These are phyloP conservation scores for Cheilosia vernalis DNA, from an alignment of 2,888 invertebrate species.

Conservation along the genomic window DNA sequence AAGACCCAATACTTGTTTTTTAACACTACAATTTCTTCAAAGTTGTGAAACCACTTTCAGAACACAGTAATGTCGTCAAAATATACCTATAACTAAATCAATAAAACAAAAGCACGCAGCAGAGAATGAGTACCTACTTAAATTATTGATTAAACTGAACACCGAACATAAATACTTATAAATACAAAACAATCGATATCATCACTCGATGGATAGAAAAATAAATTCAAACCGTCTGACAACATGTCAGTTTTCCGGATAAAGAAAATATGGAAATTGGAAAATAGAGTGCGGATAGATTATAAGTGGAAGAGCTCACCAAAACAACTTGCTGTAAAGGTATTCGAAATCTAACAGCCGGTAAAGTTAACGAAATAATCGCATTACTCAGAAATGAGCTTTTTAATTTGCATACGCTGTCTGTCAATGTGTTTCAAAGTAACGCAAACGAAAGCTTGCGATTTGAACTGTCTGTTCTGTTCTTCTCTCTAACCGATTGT, in stretches of 20 bases:
- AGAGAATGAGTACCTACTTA: conserved; percentile 19
- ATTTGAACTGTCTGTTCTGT: too few species aligned
- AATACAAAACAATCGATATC: conserved; percentile 4
- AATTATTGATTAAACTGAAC: conserved; percentile 17
- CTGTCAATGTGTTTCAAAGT: too few species aligned
- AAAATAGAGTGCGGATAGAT: not conserved
- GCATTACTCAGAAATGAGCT: too few species aligned
- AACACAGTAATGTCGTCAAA: not conserved
- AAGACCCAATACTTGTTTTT: not conserved
- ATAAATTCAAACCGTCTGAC: not conserved
- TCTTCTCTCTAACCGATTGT: too few species aligned
- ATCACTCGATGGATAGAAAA: not conserved
- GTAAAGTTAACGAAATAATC: too few species aligned
- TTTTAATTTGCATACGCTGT: too few species aligned
- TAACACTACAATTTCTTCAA: not conserved
- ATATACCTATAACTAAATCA: not conserved
- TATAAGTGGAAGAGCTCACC: too few species aligned
- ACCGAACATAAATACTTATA: not conserved
- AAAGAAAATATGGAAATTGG: not conserved
- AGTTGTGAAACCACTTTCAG: too few species aligned
- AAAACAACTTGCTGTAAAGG: too few species aligned
- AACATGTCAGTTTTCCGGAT: not conserved
- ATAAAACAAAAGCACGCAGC: conserved; percentile 29
- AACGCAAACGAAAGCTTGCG: too few species aligned
- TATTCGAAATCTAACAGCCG: too few species aligned